Evolutionary conservation across 1,140 invertebrate species (phyloP).

Genomic region (Berghia stephanieae): DNA sequence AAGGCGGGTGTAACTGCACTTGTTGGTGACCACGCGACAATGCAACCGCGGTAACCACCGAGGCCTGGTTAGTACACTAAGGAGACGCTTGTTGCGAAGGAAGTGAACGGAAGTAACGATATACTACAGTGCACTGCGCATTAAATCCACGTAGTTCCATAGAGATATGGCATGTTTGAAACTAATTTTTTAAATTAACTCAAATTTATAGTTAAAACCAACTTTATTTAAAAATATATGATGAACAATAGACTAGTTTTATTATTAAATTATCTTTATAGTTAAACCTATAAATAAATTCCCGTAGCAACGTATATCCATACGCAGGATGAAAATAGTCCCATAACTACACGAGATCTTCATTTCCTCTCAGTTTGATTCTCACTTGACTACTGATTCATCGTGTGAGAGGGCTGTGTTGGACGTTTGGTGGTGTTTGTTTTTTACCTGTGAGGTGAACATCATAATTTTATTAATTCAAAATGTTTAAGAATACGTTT

Average conservation of each 20-base stretch:
- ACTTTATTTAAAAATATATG: background rate
- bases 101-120: slow-evolving; percentile 12
- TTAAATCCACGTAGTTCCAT: background rate
- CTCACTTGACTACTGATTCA: slow-evolving; percentile 62
- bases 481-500: slow-evolving; percentile 99
- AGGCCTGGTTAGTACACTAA: too few species aligned
- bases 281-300: too few species aligned
- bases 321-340: slow-evolving; percentile 50
- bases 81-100: slow-evolving; percentile 21
- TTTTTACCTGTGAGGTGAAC: slow-evolving; percentile 34
- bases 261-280: background rate
- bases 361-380: slow-evolving; percentile 47
- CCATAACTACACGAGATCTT: slow-evolving; percentile 54
- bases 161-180: background rate
- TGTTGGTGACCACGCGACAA: slow-evolving; percentile 21
- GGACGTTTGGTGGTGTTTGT: slow-evolving; percentile 38
- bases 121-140: too few species aligned
- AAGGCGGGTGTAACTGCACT: too few species aligned
- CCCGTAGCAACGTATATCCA: slow-evolving; percentile 56
- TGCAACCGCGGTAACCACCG: slow-evolving; percentile 1
- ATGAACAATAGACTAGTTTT: background rate
- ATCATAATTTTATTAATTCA: slow-evolving; percentile 36
- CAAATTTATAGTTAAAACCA: background rate
- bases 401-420: slow-evolving; percentile 44
- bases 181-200: background rate